Evolutionary conservation across 2,888 invertebrate species (phyloP).

Genomic region (Aphidoletes aphidimyza): DNA sequence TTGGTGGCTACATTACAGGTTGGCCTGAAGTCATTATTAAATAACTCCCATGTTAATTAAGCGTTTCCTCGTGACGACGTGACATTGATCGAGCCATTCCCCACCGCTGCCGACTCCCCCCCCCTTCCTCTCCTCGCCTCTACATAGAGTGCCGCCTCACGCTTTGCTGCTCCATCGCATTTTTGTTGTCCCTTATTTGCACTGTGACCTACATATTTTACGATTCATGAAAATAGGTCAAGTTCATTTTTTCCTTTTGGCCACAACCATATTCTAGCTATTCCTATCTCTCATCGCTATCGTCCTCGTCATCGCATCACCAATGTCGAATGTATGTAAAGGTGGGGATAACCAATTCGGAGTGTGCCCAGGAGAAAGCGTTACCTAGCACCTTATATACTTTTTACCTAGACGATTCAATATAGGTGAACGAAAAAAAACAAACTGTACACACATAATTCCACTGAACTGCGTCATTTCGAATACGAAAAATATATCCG

Average conservation of each 20-base stretch:
- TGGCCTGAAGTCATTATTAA: not conserved
- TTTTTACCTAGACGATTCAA: not conserved
- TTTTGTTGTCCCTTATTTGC: not conserved
- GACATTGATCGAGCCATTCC: not conserved
- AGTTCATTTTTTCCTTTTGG: not conserved
- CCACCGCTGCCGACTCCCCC: no score
- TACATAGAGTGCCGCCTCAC: no score
- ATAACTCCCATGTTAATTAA: constrained; percentile 46
- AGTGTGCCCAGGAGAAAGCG: no score
- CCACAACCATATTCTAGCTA: not conserved
- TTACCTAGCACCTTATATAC: no score
- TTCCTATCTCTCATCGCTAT: not conserved
- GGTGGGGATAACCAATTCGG: no score
- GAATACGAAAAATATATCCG: not conserved
- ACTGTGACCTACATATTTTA: constrained; percentile 1
- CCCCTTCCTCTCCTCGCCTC: no score
- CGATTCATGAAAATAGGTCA: constrained; percentile 27
- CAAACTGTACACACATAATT: no score
- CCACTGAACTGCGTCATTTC: not conserved
- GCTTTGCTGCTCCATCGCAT: no score
- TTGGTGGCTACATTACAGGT: not conserved
- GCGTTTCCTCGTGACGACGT: constrained; percentile 35
- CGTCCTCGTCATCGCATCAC: no score
- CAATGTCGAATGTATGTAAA: no score
- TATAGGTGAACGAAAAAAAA: not conserved